phyloP scores from a whole-genome alignment of 2,888 invertebrate species.

The Calameuta filiformis region DNA sequence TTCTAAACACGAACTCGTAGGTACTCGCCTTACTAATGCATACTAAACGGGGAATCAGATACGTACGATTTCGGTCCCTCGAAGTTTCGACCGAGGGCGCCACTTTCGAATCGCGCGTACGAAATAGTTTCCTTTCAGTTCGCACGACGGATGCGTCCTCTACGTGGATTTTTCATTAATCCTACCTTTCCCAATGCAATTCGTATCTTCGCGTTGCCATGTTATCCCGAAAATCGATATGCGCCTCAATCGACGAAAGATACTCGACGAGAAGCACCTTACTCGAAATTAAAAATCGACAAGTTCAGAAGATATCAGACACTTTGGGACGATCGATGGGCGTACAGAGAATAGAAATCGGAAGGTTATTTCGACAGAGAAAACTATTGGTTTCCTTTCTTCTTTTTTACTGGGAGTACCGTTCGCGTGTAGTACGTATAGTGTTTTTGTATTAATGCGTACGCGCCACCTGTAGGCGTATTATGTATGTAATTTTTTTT shows the following conservation, averaged over 20 bases:
- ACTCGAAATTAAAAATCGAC: neutral
- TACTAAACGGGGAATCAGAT: neutral
- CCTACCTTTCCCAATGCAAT: neutral
- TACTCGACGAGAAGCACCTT: neutral
- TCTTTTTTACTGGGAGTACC: slow-evolving; percentile 2
- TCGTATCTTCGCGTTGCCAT: neutral
- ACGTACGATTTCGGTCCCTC: neutral
- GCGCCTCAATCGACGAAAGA: neutral
- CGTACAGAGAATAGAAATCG: slow-evolving; percentile 50
- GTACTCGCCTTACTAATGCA: neutral
- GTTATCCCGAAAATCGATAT: neutral
- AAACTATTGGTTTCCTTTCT: slow-evolving; percentile 46
- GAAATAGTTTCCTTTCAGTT: neutral
- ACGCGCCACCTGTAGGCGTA: neutral
- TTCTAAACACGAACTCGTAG: neutral
- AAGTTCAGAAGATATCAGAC: slow-evolving; percentile 3
- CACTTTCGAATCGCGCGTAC: neutral
- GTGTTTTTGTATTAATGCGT: slow-evolving; percentile 15
- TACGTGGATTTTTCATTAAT: neutral
- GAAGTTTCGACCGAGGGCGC: neutral
- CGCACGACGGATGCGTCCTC: neutral
- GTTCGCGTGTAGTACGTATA: slow-evolving; percentile 15
- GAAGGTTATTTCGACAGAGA: slow-evolving; percentile 50
- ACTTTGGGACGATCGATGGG: slow-evolving; percentile 32
- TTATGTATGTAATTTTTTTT: neutral